Conservation (phyloP, 2,797 vertebrate genomes). For the Rhinella marina region DNA sequence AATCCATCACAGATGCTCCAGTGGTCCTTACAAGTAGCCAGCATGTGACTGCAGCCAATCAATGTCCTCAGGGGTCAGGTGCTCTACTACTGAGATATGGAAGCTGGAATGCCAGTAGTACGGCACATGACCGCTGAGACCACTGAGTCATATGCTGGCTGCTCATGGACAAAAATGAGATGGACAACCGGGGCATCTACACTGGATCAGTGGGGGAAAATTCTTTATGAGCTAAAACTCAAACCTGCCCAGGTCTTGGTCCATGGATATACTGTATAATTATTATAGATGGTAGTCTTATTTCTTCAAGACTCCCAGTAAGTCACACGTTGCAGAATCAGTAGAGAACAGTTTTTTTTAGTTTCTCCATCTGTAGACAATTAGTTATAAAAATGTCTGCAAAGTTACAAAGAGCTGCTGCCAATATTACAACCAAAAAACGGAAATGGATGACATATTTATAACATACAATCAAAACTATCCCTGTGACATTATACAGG, state of each 20-base stretch:
- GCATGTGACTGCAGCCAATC: too few relatives aligned
- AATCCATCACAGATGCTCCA: too few relatives aligned
- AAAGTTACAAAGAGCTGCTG: background rate
- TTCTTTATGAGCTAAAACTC: background rate
- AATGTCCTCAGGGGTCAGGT: too few relatives aligned
- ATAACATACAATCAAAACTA: background rate
- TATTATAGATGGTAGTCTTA: background rate
- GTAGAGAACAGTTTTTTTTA: background rate
- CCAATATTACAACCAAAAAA: background rate
- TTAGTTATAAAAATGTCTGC: conserved; percentile 5
- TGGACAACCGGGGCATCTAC: too few relatives aligned
- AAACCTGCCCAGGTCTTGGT: background rate
- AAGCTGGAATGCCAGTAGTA: too few relatives aligned
- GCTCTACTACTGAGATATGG: too few relatives aligned
- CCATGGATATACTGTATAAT: background rate
- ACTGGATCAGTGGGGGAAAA: background rate
- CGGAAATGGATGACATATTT: conserved; percentile 6
- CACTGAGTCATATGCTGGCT: too few relatives aligned
- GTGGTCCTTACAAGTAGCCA: too few relatives aligned
- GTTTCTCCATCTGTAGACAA: background rate
- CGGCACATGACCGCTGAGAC: too few relatives aligned
- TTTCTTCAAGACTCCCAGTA: background rate
- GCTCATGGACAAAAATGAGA: too few relatives aligned
- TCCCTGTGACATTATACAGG: background rate
- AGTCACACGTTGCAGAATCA: background rate